These are phyloP conservation scores for Hyperopisus bebe DNA, from an alignment of 2,113 vertebrate species.

Conservation along the genomic window DNA sequence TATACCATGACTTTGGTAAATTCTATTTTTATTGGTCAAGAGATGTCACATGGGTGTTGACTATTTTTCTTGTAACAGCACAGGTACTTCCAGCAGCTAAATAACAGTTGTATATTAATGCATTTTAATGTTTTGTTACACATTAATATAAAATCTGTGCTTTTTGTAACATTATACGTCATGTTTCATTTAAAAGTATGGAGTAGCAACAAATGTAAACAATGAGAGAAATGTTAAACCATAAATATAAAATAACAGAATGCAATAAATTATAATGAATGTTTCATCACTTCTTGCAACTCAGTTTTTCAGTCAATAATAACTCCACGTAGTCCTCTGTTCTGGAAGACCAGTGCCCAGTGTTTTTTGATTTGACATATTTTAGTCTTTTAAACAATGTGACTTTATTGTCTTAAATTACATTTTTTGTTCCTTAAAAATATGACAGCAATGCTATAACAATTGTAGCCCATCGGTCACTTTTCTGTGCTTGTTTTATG, in stretches of 20 bases:
- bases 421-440: neutral
- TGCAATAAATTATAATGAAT: neutral
- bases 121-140: neutral
- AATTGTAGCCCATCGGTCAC: neutral
- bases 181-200: neutral
- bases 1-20: neutral
- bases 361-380: neutral
- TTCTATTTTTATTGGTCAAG: neutral
- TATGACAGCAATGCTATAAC: neutral
- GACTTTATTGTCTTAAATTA: neutral
- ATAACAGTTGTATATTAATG: neutral
- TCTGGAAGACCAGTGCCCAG: too few species aligned
- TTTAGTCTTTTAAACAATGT: neutral
- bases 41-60: neutral
- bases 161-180: too few species aligned
- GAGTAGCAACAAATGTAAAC: neutral
- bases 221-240: neutral
- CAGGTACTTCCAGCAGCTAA: neutral
- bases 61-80: neutral
- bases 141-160: neutral
- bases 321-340: neutral
- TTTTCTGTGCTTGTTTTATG: neutral
- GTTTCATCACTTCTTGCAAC: neutral
- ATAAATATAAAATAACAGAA: neutral
- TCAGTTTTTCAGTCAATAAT: neutral